phyloP scores from a whole-genome alignment of 1,140 invertebrate species.

The Pogonomyrmex californicus region DNA sequence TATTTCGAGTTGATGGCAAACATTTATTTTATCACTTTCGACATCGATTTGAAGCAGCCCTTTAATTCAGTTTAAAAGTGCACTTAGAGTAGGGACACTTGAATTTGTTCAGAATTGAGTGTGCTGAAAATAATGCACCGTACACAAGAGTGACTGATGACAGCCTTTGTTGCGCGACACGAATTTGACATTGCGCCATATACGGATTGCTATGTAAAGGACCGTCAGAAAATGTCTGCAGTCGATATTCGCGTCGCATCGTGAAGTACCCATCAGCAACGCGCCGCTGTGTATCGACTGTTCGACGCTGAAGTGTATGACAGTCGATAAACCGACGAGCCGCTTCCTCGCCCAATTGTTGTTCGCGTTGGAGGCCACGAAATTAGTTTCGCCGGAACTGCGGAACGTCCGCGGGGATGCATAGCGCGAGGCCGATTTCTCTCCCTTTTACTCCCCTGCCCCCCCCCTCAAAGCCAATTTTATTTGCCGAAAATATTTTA shows the following conservation, averaged over 20 bases:
- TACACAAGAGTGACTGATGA: slow-evolving; percentile 4
- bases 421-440: neutral
- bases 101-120: neutral
- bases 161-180: slow-evolving; percentile 14
- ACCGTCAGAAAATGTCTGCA: slow-evolving; percentile 43
- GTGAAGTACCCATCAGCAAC: slow-evolving; percentile 46
- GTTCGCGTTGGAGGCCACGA: slow-evolving; percentile 29
- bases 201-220: slow-evolving; percentile 13
- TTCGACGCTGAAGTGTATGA: slow-evolving; percentile 48
- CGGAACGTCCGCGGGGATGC: neutral
- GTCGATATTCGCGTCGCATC: slow-evolving; percentile 56
- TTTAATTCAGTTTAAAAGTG: neutral
- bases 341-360: slow-evolving; percentile 49
- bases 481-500: slow-evolving; percentile 33
- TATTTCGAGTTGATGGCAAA: neutral
- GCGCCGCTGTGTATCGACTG: slow-evolving; percentile 34
- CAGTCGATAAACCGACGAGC: slow-evolving; percentile 56
- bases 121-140: slow-evolving; percentile 5
- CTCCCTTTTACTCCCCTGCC: neutral
- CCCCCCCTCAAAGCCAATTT: neutral
- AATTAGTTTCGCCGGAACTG: slow-evolving; percentile 45
- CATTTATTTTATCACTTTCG: neutral
- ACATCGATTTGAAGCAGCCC: neutral
- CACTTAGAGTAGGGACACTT: neutral
- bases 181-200: slow-evolving; percentile 25